Evolutionary conservation across 2,888 invertebrate species (phyloP).

Genomic region (Maniola hyperantus): DNA sequence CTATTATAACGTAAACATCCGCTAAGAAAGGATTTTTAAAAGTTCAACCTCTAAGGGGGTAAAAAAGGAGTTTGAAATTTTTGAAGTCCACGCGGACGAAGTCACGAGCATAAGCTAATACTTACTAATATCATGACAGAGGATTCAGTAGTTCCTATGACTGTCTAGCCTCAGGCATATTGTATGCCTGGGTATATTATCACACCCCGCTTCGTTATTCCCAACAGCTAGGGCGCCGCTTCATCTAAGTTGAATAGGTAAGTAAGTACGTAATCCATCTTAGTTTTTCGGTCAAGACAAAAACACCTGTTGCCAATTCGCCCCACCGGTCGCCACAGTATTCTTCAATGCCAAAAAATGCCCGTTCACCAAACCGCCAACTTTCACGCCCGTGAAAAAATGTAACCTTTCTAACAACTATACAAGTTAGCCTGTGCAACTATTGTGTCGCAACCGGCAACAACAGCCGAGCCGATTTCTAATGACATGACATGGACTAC

Average conservation of each 20-base stretch:
- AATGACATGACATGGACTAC: constrained; percentile 39
- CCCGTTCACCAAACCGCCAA: constrained; percentile 54
- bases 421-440: constrained; percentile 45
- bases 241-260: neutral
- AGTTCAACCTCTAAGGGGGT: too few species aligned
- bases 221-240: too few species aligned
- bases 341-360: constrained; percentile 68
- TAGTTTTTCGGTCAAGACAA: constrained; percentile 24
- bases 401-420: constrained; percentile 67
- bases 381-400: constrained; percentile 74
- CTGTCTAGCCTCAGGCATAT: too few species aligned
- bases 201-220: too few species aligned
- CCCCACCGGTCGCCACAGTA: constrained; percentile 48
- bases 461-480: constrained; percentile 47
- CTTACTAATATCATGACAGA: too few species aligned
- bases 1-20: too few species aligned
- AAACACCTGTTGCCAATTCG: constrained; percentile 46
- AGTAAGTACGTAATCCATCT: neutral
- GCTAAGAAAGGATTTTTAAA: too few species aligned
- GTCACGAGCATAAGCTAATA: too few species aligned
- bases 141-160: too few species aligned
- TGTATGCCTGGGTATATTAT: too few species aligned
- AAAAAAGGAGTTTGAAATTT: too few species aligned
- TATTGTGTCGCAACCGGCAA: constrained; percentile 54
- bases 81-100: too few species aligned